A percentile compares a stretch with the other conserved stretches of the same genome.
phyloP scores from a whole-genome alignment of 1,140 invertebrate species.

The Prorops nasuta region DNA sequence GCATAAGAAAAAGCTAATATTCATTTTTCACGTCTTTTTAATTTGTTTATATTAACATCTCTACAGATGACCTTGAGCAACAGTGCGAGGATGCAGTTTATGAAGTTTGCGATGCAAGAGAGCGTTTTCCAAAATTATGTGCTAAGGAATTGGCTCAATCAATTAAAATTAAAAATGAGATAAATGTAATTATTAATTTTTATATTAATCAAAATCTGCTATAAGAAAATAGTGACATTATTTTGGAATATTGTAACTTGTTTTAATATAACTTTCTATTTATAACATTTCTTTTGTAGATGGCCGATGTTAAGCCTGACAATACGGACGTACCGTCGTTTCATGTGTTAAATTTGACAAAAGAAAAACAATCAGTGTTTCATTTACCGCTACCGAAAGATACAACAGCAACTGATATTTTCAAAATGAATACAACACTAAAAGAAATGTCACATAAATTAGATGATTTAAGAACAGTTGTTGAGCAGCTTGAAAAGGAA shows the following conservation, averaged over 20 bases:
- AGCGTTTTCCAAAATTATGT: constrained; percentile 34
- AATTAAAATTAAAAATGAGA: constrained; percentile 29
- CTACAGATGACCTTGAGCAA: constrained; percentile 31
- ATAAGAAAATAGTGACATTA: constrained; percentile 2
- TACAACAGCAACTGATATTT: too few species aligned
- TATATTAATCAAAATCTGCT: neutral
- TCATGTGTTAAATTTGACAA: too few species aligned
- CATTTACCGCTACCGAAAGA: too few species aligned
- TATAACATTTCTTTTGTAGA: constrained; percentile 17
- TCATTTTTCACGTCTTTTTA: too few species aligned
- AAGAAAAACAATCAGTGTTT: too few species aligned
- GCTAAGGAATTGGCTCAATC: constrained; percentile 28
- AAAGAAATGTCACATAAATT: constrained; percentile 21
- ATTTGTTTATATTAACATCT: too few species aligned
- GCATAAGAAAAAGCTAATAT: too few species aligned
- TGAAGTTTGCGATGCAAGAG: constrained; percentile 35
- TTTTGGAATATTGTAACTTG: too few species aligned
- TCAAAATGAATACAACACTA: constrained; percentile 15
- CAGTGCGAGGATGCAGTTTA: constrained; percentile 39
- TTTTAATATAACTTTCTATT: too few species aligned
- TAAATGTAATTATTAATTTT: constrained; percentile 24
- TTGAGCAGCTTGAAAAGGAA: constrained; percentile 30
- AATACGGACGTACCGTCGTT: neutral
- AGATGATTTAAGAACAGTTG: constrained; percentile 24
- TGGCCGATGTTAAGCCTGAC: constrained; percentile 1